Base-by-base conservation (phyloP, 2,797 vertebrate genomes). In the Gymnodraco acuticeps region DNA sequence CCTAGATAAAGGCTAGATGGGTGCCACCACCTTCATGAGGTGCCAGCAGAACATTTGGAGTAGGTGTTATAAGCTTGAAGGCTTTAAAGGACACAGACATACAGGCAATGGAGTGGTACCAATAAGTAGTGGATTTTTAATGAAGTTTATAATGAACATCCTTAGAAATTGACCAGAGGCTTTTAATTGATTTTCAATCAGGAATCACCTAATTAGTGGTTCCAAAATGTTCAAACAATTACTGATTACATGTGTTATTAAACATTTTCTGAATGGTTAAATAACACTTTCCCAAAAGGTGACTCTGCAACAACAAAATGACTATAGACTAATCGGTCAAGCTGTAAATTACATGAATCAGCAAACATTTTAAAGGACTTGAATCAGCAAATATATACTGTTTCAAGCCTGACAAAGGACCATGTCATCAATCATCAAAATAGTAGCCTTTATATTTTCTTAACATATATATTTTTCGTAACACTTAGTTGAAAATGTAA, bases 1-100 rank as follows among this genome's bases (percentile, higher is more conserved):
- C 93, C 94, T 93, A 95, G 90, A 95, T 94, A 94, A 94, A 88
- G 80, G 69, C 82, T 64, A 78, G 85, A 87, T 88, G 88, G 88
- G 83, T 65, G 86, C 87, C 87, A 83, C 87, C 82, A 82, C 84
- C 88, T 89, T 89, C 88, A 88, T 84, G 77, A 81, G 77, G 81
- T 86, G 84, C 92, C 90, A 93, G 86, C 81, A 78, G 79, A 84
- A 84, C 83, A 87, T 90, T 88, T 81, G 78, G 77, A 84, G 82
- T 52, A 81, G 74, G 81, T 86, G 85, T 80, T 86, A 78, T 87
- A 80, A 84, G 83, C 87, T 86, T 10, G 52, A 75, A 86, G 78
- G 69, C 75, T 87, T 80, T 78, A 64, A 77, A 52, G 47, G 73
- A 67, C 17, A 33, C 45, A 42, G 55, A 58, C 51, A 12, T 70